phyloP scores from a whole-genome alignment of 2,113 vertebrate genomes.

The human region DNA sequence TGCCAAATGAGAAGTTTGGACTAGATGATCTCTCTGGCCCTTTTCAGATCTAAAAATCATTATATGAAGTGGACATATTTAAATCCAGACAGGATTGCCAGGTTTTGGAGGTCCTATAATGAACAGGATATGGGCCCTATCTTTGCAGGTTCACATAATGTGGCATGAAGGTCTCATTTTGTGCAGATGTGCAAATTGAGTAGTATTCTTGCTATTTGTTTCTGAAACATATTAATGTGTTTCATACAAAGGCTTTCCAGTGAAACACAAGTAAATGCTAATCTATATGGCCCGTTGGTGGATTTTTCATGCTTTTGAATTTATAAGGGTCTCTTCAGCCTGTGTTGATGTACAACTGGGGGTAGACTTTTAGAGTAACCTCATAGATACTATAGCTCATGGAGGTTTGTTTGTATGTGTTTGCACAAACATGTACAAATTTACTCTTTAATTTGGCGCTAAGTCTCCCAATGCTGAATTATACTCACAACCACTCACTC shows the following conservation, averaged over 20 bases:
- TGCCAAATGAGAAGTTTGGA: not conserved
- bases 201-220: constrained; percentile 31
- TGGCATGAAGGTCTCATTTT: not conserved
- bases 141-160: not conserved
- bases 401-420: not conserved
- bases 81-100: not conserved
- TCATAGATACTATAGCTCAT: not conserved
- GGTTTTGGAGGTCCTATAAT: not conserved
- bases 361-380: not conserved
- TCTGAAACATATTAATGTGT: not conserved
- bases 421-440: not conserved
- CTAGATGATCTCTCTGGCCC: not conserved
- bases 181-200: not conserved
- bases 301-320: not conserved
- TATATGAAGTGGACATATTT: not conserved
- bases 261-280: not conserved
- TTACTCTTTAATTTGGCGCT: not conserved
- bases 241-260: not conserved
- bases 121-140: not conserved
- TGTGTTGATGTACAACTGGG: not conserved
- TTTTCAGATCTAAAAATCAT: not conserved
- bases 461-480: not conserved
- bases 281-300: not conserved
- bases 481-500: not conserved
- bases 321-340: not conserved